phyloP scores from a whole-genome alignment of 2,888 invertebrate species.

The Drosophila trichaetosa region DNA sequence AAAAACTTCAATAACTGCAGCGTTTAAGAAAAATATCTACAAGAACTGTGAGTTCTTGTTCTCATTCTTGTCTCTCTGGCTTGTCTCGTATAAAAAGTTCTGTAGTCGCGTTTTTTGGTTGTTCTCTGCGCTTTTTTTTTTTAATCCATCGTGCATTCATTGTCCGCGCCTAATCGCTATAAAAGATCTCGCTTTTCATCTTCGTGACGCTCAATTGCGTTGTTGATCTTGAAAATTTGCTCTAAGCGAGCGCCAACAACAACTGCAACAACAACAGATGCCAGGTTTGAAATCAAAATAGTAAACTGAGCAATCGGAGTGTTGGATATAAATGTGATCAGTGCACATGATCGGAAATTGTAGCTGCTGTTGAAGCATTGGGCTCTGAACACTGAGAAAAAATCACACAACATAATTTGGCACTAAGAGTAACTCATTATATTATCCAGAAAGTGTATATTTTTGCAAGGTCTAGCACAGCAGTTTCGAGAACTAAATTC shows the following conservation, averaged over 20 bases:
- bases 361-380: conserved; percentile 45
- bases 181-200: conserved; percentile 79
- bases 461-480: neutral
- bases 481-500: neutral
- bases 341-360: conserved; percentile 57
- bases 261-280: conserved; percentile 24
- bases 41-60: conserved; percentile 72
- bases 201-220: conserved; percentile 76
- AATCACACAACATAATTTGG: neutral
- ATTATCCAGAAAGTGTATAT: neutral
- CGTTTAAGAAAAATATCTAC: conserved; percentile 41
- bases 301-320: conserved; percentile 52
- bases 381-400: conserved; percentile 37
- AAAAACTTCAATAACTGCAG: conserved; percentile 37
- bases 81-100: conserved; percentile 56
- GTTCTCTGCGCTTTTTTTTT: conserved; percentile 41
- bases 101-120: conserved; percentile 43
- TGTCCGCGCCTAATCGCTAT: conserved; percentile 73
- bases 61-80: conserved; percentile 72
- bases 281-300: conserved; percentile 58
- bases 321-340: conserved; percentile 50
- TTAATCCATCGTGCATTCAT: conserved; percentile 77
- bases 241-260: conserved; percentile 38
- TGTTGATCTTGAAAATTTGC: conserved; percentile 79
- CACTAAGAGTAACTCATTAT: neutral